Percentiles rank a stretch among this genome's conserved stretches.
Evolutionary conservation across 1,140 invertebrate genomes (phyloP).

Genomic region (Belonocnema kinseyi): DNA sequence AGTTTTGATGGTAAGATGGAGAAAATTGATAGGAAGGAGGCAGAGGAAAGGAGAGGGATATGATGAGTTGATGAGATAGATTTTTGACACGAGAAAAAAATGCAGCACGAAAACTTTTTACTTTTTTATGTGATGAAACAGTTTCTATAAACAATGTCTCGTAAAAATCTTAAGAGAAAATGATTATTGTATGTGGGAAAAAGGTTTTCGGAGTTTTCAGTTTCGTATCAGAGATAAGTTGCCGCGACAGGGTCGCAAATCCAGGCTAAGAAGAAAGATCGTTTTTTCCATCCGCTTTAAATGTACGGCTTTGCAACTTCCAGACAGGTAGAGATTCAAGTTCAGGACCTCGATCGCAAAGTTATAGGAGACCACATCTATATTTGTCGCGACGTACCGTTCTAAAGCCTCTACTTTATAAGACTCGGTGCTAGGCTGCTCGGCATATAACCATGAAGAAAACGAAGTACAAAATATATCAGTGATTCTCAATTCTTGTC

Average conservation of each 20-base stretch:
- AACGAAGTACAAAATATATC: constrained; percentile 12
- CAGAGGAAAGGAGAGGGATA: too few species aligned
- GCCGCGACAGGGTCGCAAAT: neutral
- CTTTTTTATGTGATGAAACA: too few species aligned
- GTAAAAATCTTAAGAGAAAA: neutral
- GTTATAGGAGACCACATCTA: constrained; percentile 19
- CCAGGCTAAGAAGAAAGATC: constrained; percentile 13
- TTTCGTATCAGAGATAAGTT: constrained; percentile 1
- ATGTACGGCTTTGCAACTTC: constrained; percentile 27
- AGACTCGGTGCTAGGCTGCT: constrained; percentile 1
- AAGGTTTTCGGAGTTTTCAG: neutral
- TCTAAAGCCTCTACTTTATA: constrained; percentile 26
- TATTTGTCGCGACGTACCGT: constrained; percentile 27
- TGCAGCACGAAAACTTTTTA: too few species aligned
- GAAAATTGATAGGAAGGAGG: too few species aligned
- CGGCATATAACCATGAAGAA: constrained; percentile 10
- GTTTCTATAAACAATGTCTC: neutral
- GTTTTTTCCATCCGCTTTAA: constrained; percentile 24
- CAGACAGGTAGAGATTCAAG: constrained; percentile 27
- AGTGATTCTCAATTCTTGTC: constrained; percentile 5
- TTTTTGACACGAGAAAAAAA: too few species aligned
- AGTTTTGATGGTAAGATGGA: too few species aligned
- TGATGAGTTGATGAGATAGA: too few species aligned
- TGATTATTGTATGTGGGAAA: neutral
- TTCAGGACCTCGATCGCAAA: constrained; percentile 23